Evolutionary conservation across 2,797 vertebrate genomes (phyloP), one percentile per base, ranked within the genome.

Genomic region (Knipowitschia caucasica): DNA sequence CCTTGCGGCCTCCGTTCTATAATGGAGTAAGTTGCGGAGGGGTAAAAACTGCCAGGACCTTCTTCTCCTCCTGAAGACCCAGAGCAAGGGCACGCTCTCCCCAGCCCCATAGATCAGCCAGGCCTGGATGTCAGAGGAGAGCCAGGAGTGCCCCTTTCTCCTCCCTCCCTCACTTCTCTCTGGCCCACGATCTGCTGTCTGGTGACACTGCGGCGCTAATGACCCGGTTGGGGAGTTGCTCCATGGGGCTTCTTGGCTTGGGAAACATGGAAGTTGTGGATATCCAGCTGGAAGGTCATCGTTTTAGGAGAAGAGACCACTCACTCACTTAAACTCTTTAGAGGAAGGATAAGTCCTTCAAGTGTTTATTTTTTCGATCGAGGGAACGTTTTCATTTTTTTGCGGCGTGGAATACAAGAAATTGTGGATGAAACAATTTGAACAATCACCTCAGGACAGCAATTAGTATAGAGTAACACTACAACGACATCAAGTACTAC

Each of bases 91-190:
- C 90, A 90, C 88, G 62, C 81, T 84, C 86, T 90, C 86, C 89
- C 88, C 81, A 86, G 82, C 83, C 86, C 88, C 87, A 89, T 89
- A 88, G 87, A 90, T 90, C 88, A 90, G 88, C 89, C 89, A 90
- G 88, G 76, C 76, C 89, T 87, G 89, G 89, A 91, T 90, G 89
- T 90, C 90, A 90, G 88, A 84, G 59, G 77, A 49, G 75, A 89
- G 88, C 89, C 88, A 90, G 82, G 83, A 88, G 83, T 87, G 85
- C 85, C 84, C 81, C 78, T 82, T 79, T 79, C 78, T 78, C 83
- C 85, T 24, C 40, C 12, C 21, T 12, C 18, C 25, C 44, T 27
- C 6, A 10, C 26, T 78, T 75, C 73, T 83, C 84, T 85, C 87
- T 89, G 87, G 86, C 89, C 88, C 80, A 72, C 74, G 81, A 88